A percentile compares a stretch with the other conserved stretches of the same genome.
phyloP scores from a whole-genome alignment of 30 jellyfish, hydroid and myxozoan species.

The Mastigias papua region DNA sequence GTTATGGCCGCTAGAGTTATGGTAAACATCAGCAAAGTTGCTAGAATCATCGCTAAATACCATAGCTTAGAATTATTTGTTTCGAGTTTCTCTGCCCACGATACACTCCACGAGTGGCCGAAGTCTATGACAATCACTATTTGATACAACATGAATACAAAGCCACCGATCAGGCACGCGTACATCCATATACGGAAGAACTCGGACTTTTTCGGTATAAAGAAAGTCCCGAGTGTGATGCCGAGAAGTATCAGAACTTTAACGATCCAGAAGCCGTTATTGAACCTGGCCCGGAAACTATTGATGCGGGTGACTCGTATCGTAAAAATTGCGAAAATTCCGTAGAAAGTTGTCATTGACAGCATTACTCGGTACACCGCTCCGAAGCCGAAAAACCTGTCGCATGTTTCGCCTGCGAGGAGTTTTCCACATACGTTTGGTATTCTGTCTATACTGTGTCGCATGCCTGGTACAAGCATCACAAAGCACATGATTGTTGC shows the following conservation, averaged over 20 bases:
- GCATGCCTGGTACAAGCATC: conserved; percentile 93
- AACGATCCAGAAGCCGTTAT: conserved; percentile 92
- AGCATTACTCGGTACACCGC: conserved; percentile 92
- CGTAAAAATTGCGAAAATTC: conserved; percentile 77
- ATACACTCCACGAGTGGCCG: conserved; percentile 98
- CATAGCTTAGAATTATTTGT: conserved; percentile 85
- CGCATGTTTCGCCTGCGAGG: conserved; percentile 91
- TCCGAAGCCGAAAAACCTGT: conserved; percentile 90
- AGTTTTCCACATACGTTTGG: conserved; percentile 91
- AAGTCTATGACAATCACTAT: conserved; percentile 92
- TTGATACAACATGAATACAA: conserved; percentile 89
- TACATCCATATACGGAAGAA: conserved; percentile 99
- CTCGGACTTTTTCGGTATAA: conserved; percentile 85
- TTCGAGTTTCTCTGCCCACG: conserved; percentile 98
- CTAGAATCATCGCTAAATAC: conserved; percentile 94
- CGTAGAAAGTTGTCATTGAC: conserved; percentile 89
- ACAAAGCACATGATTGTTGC: conserved; percentile 93
- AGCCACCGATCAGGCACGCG: conserved; percentile 90
- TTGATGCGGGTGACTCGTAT: conserved; percentile 75
- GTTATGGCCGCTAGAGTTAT: conserved; percentile 84
- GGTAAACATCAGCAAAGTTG: conserved; percentile 86
- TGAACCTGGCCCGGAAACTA: conserved; percentile 92
- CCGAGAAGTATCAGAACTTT: conserved; percentile 74
- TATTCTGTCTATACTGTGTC: conserved; percentile 80
- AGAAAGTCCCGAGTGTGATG: conserved; percentile 69